Conservation (phyloP, 2,888 invertebrate species). For the Drosophila acutilabella region DNA sequence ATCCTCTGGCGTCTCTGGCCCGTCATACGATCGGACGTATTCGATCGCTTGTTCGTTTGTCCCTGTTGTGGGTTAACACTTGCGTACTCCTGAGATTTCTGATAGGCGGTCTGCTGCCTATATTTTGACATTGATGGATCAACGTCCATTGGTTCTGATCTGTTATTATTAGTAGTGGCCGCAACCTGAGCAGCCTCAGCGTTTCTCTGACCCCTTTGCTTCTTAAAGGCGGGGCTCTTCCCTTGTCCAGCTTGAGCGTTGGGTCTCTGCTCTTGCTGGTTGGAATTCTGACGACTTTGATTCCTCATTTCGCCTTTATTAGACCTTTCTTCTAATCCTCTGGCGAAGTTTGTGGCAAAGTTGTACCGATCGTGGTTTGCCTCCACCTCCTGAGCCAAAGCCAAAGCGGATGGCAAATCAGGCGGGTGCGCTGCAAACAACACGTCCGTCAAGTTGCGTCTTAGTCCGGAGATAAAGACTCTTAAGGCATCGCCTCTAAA, state of each 20-base stretch:
- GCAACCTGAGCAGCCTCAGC: no score
- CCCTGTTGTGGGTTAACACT: background rate
- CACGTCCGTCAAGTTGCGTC: background rate
- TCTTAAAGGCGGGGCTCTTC: no score
- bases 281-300: no score
- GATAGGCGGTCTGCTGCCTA: background rate
- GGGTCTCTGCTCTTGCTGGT: no score
- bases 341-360: no score
- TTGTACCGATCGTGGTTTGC: background rate
- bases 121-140: background rate
- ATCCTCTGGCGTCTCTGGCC: background rate
- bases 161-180: background rate
- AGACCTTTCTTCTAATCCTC: no score
- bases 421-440: background rate
- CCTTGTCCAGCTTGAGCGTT: no score
- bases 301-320: no score
- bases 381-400: background rate
- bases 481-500: background rate
- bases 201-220: background rate
- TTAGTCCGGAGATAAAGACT: slow-evolving; percentile 2
- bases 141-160: background rate
- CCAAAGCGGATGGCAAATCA: background rate
- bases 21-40: background rate
- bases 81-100: no score
- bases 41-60: background rate